Evolutionary conservation across 30 jellyfish, hydroid and myxozoan species (phyloP), one percentile per base, ranked within the genome.

Genomic region (Cassiopea xamachana): DNA sequence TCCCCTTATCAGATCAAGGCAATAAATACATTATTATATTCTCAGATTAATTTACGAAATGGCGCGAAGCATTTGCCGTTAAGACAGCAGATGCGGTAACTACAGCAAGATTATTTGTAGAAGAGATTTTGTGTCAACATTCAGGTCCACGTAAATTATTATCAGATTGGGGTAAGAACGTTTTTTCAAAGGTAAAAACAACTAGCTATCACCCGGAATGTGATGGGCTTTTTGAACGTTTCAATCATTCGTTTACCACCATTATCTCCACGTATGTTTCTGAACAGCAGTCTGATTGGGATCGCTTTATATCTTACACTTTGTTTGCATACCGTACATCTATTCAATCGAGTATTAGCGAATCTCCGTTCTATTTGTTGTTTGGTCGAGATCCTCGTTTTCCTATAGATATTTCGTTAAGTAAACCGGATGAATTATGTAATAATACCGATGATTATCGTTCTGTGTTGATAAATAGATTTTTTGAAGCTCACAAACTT

Each of bases 1-100:
- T 77, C 97, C 97, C 39, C 5, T 74, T 87, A 49, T 75, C 94
- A 10, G 77, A 84, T 3, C 80, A 74, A 18, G 97, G 97, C 16
- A 84, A 55, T 55, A 55, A 55, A 55, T 55, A 55, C 64, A 10
- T 55, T 55, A 55, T 55, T 55, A 10, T 55, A 55, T 55, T 55
- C 64, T 55, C 64, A 6, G 64, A 55, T 55, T 55, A 55, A 3
- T 55, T 73, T 62, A 81, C 62, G 10, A 68, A 77, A 46, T 91
- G 97, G 94, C 93, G 94, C 43, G 93, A 85, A 60, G 94, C 94
- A 68, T 91, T 84, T 70, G 91, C 97, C 1, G 94, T 84, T 39
- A 74, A 73, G 49, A 50, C 70, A 61, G 88, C 90, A 8, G 88
- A 75, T 64, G 94, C 97, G 8, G 82, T 90, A 39, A 78, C 88